A percentile compares a stretch with the other conserved stretches of the same genome.
phyloP scores from a whole-genome alignment of 2,888 invertebrate genomes.

The Cepaea hortensis region DNA sequence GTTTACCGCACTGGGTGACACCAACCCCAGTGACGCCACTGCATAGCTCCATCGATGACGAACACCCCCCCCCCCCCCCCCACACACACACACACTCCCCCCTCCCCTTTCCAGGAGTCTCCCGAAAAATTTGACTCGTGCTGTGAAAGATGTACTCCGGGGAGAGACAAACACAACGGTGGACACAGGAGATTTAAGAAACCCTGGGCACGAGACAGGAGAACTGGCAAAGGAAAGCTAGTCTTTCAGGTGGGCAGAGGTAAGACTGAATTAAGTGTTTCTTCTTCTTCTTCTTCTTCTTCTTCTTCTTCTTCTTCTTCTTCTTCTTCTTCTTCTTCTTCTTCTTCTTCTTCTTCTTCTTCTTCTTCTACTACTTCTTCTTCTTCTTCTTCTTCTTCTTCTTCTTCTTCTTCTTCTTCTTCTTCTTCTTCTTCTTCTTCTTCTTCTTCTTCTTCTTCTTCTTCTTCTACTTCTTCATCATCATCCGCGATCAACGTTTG shows the following conservation, averaged over 20 bases:
- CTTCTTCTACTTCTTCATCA: neutral
- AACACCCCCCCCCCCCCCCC: too few relatives aligned
- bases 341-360: slow-evolving; percentile 8
- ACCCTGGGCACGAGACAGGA: too few relatives aligned
- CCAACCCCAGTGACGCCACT: too few relatives aligned
- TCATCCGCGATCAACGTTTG: too few relatives aligned
- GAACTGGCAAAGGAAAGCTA: neutral
- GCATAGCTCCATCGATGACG: too few relatives aligned
- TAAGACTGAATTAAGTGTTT: neutral
- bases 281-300: neutral
- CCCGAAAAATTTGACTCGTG: too few relatives aligned
- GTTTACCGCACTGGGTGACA: too few relatives aligned
- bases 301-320: slow-evolving; percentile 3
- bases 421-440: slow-evolving; percentile 16
- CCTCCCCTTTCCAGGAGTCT: too few relatives aligned
- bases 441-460: slow-evolving; percentile 19
- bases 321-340: slow-evolving; percentile 6
- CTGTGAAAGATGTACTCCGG: too few relatives aligned
- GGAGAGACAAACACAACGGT: neutral
- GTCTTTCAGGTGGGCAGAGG: too few relatives aligned
- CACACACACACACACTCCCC: too few relatives aligned
- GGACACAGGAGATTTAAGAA: neutral
- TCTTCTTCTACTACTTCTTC: neutral
- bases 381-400: slow-evolving; percentile 5
- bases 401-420: slow-evolving; percentile 15